Evolutionary conservation across 1,140 invertebrate species (phyloP), one percentile per base, ranked within the genome.

Genomic region (Drosophila gunungcola): DNA sequence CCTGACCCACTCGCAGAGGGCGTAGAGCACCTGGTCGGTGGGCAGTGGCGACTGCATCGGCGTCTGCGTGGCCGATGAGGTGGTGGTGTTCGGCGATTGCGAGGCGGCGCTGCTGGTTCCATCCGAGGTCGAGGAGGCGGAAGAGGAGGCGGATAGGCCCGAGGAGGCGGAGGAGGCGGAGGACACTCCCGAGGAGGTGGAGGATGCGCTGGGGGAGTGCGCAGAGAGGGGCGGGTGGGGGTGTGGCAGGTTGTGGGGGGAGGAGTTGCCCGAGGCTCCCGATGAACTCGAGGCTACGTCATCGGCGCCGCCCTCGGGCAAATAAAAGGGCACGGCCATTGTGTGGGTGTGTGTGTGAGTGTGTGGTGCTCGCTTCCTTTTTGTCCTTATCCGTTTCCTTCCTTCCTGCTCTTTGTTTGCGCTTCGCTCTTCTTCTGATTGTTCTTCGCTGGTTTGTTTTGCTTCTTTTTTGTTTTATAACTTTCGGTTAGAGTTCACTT

Each of bases 241-340:
- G 2, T 13, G 54, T n/a, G 25, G 29, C 53, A 45, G 45, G 65
- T 42, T 38, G 75, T 68, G 53, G 46, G 79, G 68, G 62, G 80
- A 73, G 58, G 76, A 60, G 63, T 56, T 55, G 55, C 78, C 83
- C 62, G 85, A 85, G 53, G 75, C 68, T 46, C 72, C 74, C 63
- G 79, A 67, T 56, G 86, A 81, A 54, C 80, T 80, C 42, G 86
- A 86, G 75, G 83, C 90, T 57, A 76, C 80, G 61, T 91, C 84
- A 86, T 91, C 85, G 73, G 74, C 67, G 73, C 88, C 86, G 70
- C 70, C 85, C 78, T 91, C 90, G 58, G 91, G 91, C 78, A 91
- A 73, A 84, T 86, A 85, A 86, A 92, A 92, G 78, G 89, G 89
- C 86, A 91, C 89, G 73, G 91, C 91, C 91, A 92, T 92, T 74